Conservation (phyloP, 2,888 invertebrate genomes). For the Atethmia centrago region DNA sequence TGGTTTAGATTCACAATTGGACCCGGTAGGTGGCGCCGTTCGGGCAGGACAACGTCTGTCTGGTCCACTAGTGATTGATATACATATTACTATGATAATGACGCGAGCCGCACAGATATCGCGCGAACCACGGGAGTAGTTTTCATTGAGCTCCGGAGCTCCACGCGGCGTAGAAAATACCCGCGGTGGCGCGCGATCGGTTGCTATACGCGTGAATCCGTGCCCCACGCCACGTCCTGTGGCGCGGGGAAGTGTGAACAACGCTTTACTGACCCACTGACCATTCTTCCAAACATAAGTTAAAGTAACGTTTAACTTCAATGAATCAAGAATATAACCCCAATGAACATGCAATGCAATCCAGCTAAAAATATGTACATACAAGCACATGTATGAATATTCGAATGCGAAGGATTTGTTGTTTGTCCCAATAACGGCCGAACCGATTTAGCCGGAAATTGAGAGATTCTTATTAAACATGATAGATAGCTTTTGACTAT, state of each 20-base stretch:
- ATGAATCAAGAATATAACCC: neutral
- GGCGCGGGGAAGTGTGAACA: neutral
- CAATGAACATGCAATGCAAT: neutral
- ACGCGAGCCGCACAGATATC: neutral
- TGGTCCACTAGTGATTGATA: no score
- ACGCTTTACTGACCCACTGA: no score
- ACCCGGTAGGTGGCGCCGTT: no score
- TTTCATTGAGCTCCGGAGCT: neutral
- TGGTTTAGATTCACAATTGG: no score
- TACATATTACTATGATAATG: no score
- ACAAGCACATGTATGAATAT: no score
- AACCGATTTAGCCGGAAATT: slow-evolving; percentile 2
- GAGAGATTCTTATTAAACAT: neutral
- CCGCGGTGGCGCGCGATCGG: no score
- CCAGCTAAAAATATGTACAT: neutral
- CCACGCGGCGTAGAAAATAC: neutral
- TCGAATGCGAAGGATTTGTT: no score
- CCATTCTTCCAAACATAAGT: no score
- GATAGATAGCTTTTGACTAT: neutral
- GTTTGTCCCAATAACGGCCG: neutral
- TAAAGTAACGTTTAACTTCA: neutral
- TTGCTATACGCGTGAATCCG: neutral
- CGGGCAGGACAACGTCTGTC: no score
- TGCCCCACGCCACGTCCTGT: no score
- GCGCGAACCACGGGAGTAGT: neutral